phyloP scores from a whole-genome alignment of 92 coral and sea anemone species.

The Heteractis magnifica region DNA sequence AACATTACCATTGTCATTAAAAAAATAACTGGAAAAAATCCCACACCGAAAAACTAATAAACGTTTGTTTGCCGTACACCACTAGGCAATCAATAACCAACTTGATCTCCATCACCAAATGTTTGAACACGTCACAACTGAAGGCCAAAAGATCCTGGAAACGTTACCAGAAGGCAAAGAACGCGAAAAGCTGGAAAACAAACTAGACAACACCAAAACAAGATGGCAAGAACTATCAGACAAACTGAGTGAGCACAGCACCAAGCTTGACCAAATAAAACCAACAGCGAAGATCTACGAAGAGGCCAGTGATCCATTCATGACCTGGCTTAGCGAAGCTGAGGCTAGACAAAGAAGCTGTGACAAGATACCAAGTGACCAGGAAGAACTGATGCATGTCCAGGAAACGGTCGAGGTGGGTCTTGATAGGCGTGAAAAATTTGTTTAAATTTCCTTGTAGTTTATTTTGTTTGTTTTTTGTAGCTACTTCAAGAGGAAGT shows the following conservation, averaged over 20 bases:
- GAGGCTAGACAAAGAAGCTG: constrained; percentile 69
- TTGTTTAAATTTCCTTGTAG: background rate
- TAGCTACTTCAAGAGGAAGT: constrained; percentile 88
- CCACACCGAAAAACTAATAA: background rate
- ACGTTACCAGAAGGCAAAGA: constrained; percentile 67
- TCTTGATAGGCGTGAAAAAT: background rate
- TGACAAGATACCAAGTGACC: constrained; percentile 71
- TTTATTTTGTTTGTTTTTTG: background rate
- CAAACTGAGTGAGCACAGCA: constrained; percentile 57
- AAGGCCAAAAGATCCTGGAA: constrained; percentile 71
- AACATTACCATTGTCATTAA: background rate
- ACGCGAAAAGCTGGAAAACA: constrained; percentile 67
- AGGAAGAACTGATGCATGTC: constrained; percentile 65
- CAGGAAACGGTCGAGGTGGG: constrained; percentile 86
- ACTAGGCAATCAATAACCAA: constrained; percentile 69
- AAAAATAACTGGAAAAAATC: background rate
- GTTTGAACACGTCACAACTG: constrained; percentile 74
- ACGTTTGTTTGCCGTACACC: background rate
- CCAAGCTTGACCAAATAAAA: constrained; percentile 65
- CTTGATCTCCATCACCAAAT: constrained; percentile 66
- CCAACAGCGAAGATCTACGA: constrained; percentile 74
- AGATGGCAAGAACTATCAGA: constrained; percentile 72
- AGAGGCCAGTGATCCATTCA: constrained; percentile 62
- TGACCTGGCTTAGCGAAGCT: constrained; percentile 79
- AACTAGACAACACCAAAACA: constrained; percentile 63